Percentiles rank a stretch among this genome's conserved stretches.
These are phyloP conservation scores for Peromyscus leucopus DNA, from an alignment of 2,113 vertebrate genomes.

Conservation along the genomic window DNA sequence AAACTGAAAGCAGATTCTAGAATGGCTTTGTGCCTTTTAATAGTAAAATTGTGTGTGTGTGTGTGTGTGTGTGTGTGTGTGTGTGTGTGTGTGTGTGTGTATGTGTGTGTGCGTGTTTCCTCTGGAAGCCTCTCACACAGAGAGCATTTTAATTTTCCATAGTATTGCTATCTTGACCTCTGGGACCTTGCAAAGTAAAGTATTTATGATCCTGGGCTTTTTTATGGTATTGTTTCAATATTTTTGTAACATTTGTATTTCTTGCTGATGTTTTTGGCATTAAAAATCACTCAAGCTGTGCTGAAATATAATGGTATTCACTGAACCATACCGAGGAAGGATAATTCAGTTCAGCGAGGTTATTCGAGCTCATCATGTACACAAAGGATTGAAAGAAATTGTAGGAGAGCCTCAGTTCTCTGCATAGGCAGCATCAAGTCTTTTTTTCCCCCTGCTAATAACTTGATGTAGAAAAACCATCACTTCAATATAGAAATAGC, in stretches of 20 bases:
- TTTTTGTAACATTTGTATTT: constrained; percentile 91
- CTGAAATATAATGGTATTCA: constrained; percentile 91
- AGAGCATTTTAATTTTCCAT: constrained; percentile 89
- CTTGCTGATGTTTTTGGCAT: constrained; percentile 91
- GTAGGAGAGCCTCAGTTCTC: constrained; percentile 87
- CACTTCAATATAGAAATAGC: constrained; percentile 81
- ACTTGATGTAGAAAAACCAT: constrained; percentile 77
- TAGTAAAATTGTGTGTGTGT: constrained; percentile 61
- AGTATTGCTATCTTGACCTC: constrained; percentile 87
- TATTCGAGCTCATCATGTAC: constrained; percentile 90
- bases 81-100: background rate
- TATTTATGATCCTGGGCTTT: constrained; percentile 87
- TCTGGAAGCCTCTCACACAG: constrained; percentile 77
- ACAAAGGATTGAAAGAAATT: constrained; percentile 90
- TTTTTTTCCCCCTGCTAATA: constrained; percentile 70
- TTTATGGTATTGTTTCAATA: constrained; percentile 90
- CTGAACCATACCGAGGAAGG: constrained; percentile 89
- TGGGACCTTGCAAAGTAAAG: constrained; percentile 89
- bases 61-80: background rate
- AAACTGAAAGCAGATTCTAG: constrained; percentile 67
- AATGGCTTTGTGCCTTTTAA: constrained; percentile 74
- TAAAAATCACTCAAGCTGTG: constrained; percentile 92
- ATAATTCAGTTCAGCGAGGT: constrained; percentile 91
- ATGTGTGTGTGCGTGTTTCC: constrained; percentile 5
- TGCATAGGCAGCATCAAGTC: constrained; percentile 83